phyloP scores from a whole-genome alignment of 1,140 invertebrate species.

The Drosophila chauvacae region DNA sequence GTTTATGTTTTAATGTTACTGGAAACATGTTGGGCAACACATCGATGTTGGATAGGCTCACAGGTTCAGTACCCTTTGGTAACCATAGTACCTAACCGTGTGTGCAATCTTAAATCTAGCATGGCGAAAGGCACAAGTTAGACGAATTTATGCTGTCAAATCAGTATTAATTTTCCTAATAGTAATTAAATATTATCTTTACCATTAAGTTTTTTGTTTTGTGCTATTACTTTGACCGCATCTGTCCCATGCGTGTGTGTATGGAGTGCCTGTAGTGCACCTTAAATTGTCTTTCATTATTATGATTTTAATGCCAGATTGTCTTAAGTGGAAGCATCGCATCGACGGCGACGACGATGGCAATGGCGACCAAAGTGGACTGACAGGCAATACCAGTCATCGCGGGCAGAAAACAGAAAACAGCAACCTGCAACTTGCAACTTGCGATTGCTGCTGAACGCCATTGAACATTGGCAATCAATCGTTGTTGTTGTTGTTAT shows the following conservation, averaged over 20 bases:
- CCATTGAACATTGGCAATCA: slow-evolving; percentile 83
- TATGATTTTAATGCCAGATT: slow-evolving; percentile 77
- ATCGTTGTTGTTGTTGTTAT: slow-evolving; percentile 45
- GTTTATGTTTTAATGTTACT: neutral
- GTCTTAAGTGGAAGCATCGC: slow-evolving; percentile 64
- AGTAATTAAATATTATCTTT: neutral
- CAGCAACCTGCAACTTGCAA: slow-evolving; percentile 36
- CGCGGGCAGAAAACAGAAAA: slow-evolving; percentile 14
- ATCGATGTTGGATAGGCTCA: neutral
- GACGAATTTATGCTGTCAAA: too few species aligned
- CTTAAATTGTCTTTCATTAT: slow-evolving; percentile 81
- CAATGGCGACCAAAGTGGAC: slow-evolving; percentile 26
- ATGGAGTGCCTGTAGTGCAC: slow-evolving; percentile 57
- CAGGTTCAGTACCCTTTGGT: too few species aligned
- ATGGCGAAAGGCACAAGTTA: too few species aligned
- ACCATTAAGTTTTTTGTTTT: neutral
- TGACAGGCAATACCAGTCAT: slow-evolving; percentile 33
- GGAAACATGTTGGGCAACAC: neutral
- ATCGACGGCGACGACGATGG: slow-evolving; percentile 30
- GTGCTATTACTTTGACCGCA: neutral
- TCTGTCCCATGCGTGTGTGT: slow-evolving; percentile 20
- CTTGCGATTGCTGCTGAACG: slow-evolving; percentile 56
- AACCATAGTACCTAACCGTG: neutral
- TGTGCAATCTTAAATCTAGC: neutral
- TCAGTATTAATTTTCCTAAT: neutral